These are phyloP conservation scores for Dryoscopus gambensis DNA, from an alignment of 2,113 vertebrate species.

Conservation along the genomic window DNA sequence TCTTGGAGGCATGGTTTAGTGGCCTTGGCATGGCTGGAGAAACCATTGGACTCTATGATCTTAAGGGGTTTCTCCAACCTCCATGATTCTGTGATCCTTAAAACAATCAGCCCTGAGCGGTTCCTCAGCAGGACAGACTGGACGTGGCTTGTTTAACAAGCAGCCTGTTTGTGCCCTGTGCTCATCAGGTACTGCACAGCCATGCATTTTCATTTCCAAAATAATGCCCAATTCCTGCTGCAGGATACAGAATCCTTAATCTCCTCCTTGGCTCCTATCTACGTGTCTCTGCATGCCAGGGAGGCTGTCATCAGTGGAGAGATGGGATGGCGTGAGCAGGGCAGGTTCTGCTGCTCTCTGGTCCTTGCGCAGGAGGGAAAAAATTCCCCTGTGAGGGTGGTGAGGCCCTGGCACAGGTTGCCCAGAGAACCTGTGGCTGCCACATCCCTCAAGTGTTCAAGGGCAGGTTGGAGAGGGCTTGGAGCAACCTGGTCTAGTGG, in stretches of 20 bases:
- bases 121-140: background rate
- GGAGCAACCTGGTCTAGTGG: background rate
- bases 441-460: background rate
- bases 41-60: background rate
- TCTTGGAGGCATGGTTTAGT: background rate
- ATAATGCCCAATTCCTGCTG: background rate
- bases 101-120: background rate
- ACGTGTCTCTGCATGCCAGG: background rate
- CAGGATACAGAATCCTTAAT: background rate
- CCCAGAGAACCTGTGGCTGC: background rate
- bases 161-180: fast-evolving
- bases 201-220: background rate
- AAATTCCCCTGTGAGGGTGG: background rate
- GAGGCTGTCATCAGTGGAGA: background rate
- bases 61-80: background rate
- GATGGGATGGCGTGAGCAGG: background rate
- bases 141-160: background rate
- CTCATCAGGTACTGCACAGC: background rate
- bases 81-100: background rate
- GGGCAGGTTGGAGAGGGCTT: background rate
- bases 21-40: background rate
- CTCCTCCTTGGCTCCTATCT: background rate
- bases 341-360: background rate
- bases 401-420: background rate
- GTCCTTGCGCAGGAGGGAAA: background rate